Evolutionary conservation across 2,888 invertebrate genomes (phyloP), one percentile per base, ranked within the genome.

Genomic region (Ormia ochracea): DNA sequence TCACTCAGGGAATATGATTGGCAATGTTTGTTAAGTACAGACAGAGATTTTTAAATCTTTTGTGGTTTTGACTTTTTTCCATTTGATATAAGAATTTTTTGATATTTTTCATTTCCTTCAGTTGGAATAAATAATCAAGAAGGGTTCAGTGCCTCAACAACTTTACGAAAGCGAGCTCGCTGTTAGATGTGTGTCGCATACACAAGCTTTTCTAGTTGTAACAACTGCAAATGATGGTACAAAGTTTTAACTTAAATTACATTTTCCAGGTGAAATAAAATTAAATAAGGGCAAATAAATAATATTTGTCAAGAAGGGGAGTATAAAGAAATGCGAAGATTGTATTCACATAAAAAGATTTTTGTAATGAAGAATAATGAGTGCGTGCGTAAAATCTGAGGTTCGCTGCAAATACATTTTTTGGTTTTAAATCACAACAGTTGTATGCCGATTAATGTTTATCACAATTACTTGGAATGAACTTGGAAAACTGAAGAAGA

Each of bases 11-110:
- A 45, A 68, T 63, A 63, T 41, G 73, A 69, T 74, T 78, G 78
- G 74, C 69, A 78, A 78, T 74, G 63, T 78, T 78, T 74, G 78
- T 69, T 69, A 41, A 58, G 36, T 58, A 69, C 74, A 78, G 74
- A 78, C 74, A 74, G 74, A 74, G 74, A 74, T 74, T 78, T 78
- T 69, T 65, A 69, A 78, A 74, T 69, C 63, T 69, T 74, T 74
- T 78, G 78, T 74, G 78, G 78, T 78, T 65, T 78, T 69, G 58
- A 58, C 14, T 61, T 58, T 43, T 65, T 48, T 70, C 63, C 33
- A 38, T 78, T 63, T 56, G 38, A 65, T 50, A 52, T 69, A 63
- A 58, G 68, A 74, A 69, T 69, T 38, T 68, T 78, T 78, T 69
- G 50, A 63, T 63, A 38, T 78, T 52, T 68, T 69, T 74, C 31